Evolutionary conservation across 1,140 invertebrate genomes (phyloP), one percentile per base, ranked within the genome.

Genomic region (Eupeodes corollae): DNA sequence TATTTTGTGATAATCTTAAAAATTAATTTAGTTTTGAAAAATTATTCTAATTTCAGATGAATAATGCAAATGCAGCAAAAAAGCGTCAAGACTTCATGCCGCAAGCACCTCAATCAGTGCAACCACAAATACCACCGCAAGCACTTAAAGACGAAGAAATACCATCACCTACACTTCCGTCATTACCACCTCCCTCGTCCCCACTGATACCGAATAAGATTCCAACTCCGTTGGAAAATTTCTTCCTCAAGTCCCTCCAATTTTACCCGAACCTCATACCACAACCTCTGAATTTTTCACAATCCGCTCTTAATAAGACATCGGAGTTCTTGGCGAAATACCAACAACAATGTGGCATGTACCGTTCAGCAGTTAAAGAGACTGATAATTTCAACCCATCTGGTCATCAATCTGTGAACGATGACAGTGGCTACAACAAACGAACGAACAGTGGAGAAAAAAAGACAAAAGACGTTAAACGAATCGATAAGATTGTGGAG

Each of bases 261-360:
- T 63, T 68, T 34, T 67, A 67, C 46, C 65, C 65, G 8, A 65
- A 58, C 38, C 52, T 68, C 6, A 45, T 68, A 55, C 60, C 61
- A 1, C 65, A 67, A 34, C 63, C 65, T 0, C 46, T 68, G 6
- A 68, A 68, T 54, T 67, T 67, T 6, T 65, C 65, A 14, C 65
- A 67, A 45, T 61, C 64, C 30, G 65, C 65, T 2, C 43, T 68
- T 2, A 65, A 65, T 48, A 68, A 62, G 44, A 65, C 63, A 26
- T 52, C 57, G 3, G 65, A 68, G 26, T 42, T 68, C 11, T 43
- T 68, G 50, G 61, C 61, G 40, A 68, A 67, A 45, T 68, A 68
- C 34, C 65, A 68, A 45, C 60, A 67, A 44, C 64, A 67, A 47
- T 67, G 61, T 37, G 35, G 46, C 30, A 49, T 66, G 6, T 66